phyloP scores from a whole-genome alignment of 2,888 invertebrate genomes.

The Amiota minor region DNA sequence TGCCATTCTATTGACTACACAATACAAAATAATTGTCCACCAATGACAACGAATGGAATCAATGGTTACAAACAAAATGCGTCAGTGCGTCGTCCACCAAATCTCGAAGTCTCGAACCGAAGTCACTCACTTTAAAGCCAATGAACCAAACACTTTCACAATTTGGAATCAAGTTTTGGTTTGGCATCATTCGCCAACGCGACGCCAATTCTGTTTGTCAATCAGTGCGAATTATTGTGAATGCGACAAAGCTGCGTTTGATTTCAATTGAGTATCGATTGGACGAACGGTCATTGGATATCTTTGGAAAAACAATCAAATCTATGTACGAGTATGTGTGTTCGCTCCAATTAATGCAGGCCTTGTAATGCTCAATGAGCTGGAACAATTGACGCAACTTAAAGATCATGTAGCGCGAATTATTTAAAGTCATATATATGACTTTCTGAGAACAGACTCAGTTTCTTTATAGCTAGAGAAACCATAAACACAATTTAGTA shows the following conservation, averaged over 20 bases:
- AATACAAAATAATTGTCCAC: no score
- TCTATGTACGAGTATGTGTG: neutral
- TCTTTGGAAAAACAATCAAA: neutral
- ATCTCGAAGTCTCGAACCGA: neutral
- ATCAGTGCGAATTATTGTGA: neutral
- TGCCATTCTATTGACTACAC: constrained; percentile 5
- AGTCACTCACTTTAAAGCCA: neutral
- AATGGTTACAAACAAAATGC: neutral
- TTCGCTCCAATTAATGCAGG: constrained; percentile 8
- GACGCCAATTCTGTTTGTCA: neutral
- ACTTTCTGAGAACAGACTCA: neutral
- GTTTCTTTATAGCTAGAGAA: neutral
- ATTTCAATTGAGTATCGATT: neutral
- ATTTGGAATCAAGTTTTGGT: constrained; percentile 7
- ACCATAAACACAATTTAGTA: constrained; percentile 61
- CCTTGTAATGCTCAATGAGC: constrained; percentile 1
- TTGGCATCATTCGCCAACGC: neutral
- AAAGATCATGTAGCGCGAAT: constrained; percentile 3
- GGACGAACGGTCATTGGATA: neutral
- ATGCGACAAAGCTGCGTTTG: neutral
- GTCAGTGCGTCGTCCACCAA: neutral
- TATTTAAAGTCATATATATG: neutral
- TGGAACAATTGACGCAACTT: neutral
- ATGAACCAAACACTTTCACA: constrained; percentile 10
- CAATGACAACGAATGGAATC: neutral